A percentile compares a stretch with the other conserved stretches of the same genome.
Evolutionary conservation across 2,797 vertebrate genomes (phyloP).

Genomic region (Acrocephalus scirpaceus): DNA sequence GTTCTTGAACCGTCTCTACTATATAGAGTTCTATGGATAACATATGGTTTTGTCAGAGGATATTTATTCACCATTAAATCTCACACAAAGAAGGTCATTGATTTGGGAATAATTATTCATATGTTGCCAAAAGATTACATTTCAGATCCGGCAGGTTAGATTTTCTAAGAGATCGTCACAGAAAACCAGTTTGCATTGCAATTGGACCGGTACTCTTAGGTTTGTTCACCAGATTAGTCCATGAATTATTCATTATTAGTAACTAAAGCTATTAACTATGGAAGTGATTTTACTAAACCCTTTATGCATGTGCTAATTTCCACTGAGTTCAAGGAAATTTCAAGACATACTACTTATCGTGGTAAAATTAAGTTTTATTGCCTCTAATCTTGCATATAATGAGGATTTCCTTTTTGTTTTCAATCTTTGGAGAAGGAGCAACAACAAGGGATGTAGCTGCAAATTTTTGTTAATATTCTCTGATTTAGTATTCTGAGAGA

Average conservation of each 20-base stretch:
- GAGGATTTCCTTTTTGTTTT: background rate
- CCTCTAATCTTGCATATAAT: background rate
- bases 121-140: background rate
- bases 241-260: background rate
- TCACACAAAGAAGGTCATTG: background rate
- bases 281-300: background rate
- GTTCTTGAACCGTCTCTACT: background rate
- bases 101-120: background rate
- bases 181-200: background rate
- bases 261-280: background rate
- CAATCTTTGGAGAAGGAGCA: background rate
- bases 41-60: background rate
- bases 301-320: background rate
- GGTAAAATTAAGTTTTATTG: background rate
- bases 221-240: background rate
- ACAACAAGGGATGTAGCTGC: background rate
- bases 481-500: background rate
- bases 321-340: background rate
- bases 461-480: background rate
- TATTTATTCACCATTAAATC: background rate
- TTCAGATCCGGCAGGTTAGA: background rate
- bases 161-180: background rate
- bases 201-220: background rate
- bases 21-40: background rate
- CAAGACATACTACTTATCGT: background rate